Base-by-base conservation (phyloP, 2,113 vertebrate genomes). In the Columba janthina region DNA sequence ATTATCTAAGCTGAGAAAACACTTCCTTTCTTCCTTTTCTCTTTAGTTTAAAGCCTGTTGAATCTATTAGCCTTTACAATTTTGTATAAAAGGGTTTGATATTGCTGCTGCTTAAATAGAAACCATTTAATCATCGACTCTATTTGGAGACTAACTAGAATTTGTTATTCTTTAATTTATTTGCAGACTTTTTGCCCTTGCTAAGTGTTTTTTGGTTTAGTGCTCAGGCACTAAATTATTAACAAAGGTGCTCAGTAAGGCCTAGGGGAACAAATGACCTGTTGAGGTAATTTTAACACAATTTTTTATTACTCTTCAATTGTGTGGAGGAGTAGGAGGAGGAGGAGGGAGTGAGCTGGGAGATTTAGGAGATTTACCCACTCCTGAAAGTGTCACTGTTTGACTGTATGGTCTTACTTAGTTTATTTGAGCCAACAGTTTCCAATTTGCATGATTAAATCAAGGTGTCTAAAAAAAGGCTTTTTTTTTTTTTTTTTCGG, bases 171-270 rank as follows among this genome's bases (percentile, higher is more conserved):
- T 83, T 92, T 80, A 81, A 88, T 88, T 86, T 95, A 90, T 81
- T 93, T 88, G 42, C 79, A 92, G 71, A 74, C 1, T 64, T 90
- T 76, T 93, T 84, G 26, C 67, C 88, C 60, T 86, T 78, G 53
- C 19, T 88, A 93, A 90, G n/a, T 86, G 48, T 42, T 74, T 46
- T 91, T 80, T 77, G 10, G 56, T 90, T 84, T 57, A 75, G 56
- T 81, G 60, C 75, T 93, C 75, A 93, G 82, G 64, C 67, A 87
- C 69, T 92, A 82, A 89, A 89, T 78, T 62, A 81, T 73, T 86
- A 66, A 34, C 56, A 90, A 80, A 90, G 74, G 40, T 91, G 60
- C 61, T 95, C 76, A 93, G 72, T 40, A 83, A 77, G 14, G 50
- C 67, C 46, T 60, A 34, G 32, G 34, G 42, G 51, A 92, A 67